These are phyloP conservation scores for Lottia scabra DNA, from an alignment of 2,888 invertebrate genomes.

Conservation along the genomic window DNA sequence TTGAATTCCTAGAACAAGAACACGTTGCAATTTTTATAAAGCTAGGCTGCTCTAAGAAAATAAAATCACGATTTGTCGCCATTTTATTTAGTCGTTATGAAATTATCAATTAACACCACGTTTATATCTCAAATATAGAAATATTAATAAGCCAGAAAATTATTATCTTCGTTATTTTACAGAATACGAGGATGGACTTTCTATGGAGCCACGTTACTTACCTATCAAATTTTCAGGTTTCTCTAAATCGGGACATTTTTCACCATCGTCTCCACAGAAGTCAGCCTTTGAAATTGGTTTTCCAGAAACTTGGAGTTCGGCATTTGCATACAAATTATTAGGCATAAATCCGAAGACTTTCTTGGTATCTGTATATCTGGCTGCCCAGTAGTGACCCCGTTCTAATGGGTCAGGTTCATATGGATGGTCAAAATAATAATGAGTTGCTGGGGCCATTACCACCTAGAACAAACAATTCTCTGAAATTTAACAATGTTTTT, in stretches of 20 bases:
- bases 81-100: no score
- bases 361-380: conserved; percentile 54
- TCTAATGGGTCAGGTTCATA: conserved; percentile 60
- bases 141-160: no score
- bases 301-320: conserved; percentile 41
- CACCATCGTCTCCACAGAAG: conserved; percentile 41
- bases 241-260: conserved; percentile 43
- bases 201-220: conserved; percentile 23
- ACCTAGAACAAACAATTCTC: conserved; percentile 42
- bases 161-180: not conserved
- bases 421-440: conserved; percentile 59
- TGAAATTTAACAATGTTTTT: no score
- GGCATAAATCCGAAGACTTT: conserved; percentile 56
- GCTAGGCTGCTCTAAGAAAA: no score
- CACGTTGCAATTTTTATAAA: no score
- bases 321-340: conserved; percentile 43
- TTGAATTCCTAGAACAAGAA: conserved; percentile 51
- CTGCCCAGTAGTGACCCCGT: conserved; percentile 64
- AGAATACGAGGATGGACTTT: not conserved
- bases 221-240: conserved; percentile 59
- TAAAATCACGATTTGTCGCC: no score
- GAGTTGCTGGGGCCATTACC: conserved; percentile 53
- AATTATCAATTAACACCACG: no score
- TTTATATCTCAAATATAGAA: no score
- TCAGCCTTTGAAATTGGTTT: conserved; percentile 36